Base-by-base conservation (phyloP, 1,140 invertebrate genomes). In the Drosophila subpulchrella region DNA sequence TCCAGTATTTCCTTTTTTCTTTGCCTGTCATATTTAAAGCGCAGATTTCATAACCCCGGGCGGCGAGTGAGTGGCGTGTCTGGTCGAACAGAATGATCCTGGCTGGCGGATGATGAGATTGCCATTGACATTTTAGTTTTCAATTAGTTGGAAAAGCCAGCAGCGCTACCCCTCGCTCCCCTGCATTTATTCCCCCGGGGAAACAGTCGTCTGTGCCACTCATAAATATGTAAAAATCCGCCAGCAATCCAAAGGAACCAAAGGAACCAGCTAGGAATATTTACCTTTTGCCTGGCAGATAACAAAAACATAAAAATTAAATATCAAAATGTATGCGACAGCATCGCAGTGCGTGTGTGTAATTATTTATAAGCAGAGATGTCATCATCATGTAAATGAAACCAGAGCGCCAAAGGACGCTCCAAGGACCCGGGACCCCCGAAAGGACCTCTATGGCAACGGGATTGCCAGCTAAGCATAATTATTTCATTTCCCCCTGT, bases 71-170 rank as follows among this genome's bases (percentile, higher is more conserved):
- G 48, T 82, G 79, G 65, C 79, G 50, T 67, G 74, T 50, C 73
- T 70, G 60, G 67, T 81, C 78, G 63, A 36, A 56, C 50, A 51
- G 54, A 65, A 56, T 61, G 57, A 48, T 60, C 55, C 55, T 36
- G 50, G 42, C 20, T 46, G 50, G 50, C 58, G 47, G 44, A 57
- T 76, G 84, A 89, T 89, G 56, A 80, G 79, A 88, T 88, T 76
- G 72, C 79, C 67, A 77, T 83, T 88, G 83, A 88, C 83, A 83
- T 83, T 83, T 83, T 77, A 88, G 83, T 83, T 88, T 86, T 89
- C 84, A 88, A 89, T 88, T 89, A 88, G 79, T 67, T 66, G 81
- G 59, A 63, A 48, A 62, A 54, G n/a, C 36, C n/a, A 7, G n/a
- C 8, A 11, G 30, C n/a, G 12, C 4, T 30, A n/a, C 17, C 30